Conservation (phyloP, 37 sponge, comb jelly and placozoan species). For the Halisarca cf. caerulea region DNA sequence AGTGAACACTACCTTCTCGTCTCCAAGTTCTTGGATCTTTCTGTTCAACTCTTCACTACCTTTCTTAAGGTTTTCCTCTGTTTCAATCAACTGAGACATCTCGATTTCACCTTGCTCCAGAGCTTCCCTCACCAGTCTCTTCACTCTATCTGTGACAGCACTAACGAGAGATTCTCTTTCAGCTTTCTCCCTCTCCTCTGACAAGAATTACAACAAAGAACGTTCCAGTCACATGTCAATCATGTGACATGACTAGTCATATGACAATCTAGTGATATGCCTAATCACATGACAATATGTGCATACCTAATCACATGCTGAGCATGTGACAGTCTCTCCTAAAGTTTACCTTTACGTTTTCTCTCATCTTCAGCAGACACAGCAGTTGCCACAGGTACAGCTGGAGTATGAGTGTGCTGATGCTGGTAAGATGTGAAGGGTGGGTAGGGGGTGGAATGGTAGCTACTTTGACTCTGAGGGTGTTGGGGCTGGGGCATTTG, state of each 20-base stretch:
- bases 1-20: slow-evolving; percentile 67
- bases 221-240: too few relatives aligned
- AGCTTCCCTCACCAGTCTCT: slow-evolving; percentile 66
- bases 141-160: slow-evolving; percentile 85
- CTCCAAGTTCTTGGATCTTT: slow-evolving; percentile 74
- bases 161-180: slow-evolving; percentile 72
- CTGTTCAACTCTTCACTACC: slow-evolving; percentile 68
- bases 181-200: slow-evolving; percentile 38
- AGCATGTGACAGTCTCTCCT: too few relatives aligned
- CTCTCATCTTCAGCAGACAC: slow-evolving; percentile 60
- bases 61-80: slow-evolving; percentile 74
- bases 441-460: not conserved
- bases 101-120: slow-evolving; percentile 77
- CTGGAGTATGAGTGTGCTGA: not conserved
- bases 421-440: not conserved
- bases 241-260: too few relatives aligned
- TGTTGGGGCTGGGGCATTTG: too few relatives aligned
- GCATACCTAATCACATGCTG: too few relatives aligned
- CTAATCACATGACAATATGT: too few relatives aligned
- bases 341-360: not conserved
- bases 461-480: not conserved
- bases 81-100: slow-evolving; percentile 67
- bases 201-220: not conserved
- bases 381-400: not conserved
- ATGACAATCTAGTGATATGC: too few relatives aligned